These are phyloP conservation scores for Rousettus madagascariensis DNA, from an alignment of 2,797 vertebrate genomes.

Conservation along the genomic window DNA sequence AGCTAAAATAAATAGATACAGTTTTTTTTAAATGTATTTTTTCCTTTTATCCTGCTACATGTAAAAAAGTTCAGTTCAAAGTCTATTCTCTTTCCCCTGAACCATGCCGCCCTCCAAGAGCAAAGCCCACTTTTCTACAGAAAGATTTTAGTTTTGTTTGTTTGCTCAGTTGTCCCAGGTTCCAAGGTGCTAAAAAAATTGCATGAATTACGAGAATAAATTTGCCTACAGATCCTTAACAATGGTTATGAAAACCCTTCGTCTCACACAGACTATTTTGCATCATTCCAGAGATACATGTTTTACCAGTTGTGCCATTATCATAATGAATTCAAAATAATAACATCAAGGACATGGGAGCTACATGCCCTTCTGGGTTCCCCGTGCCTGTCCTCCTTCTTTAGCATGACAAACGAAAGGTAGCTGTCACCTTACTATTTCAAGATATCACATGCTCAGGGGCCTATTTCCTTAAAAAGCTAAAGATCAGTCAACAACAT, in stretches of 20 bases:
- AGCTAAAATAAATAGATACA: neutral
- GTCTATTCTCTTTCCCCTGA: neutral
- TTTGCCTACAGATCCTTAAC: slow-evolving; percentile 47
- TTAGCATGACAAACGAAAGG: neutral
- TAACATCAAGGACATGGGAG: neutral
- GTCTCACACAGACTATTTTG: slow-evolving; percentile 17
- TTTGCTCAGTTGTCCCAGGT: neutral
- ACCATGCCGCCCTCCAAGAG: neutral
- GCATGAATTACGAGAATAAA: slow-evolving; percentile 1
- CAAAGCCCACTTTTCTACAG: neutral
- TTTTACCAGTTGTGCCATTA: neutral
- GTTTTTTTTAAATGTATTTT: neutral
- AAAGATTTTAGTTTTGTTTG: neutral
- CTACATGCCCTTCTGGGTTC: neutral
- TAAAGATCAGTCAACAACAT: neutral
- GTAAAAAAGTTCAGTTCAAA: neutral
- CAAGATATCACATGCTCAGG: neutral
- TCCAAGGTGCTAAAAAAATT: slow-evolving; percentile 16
- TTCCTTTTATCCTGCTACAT: neutral
- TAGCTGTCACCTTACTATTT: neutral
- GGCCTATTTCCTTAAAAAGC: neutral
- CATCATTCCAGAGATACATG: neutral
- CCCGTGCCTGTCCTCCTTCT: neutral
- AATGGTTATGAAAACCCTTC: neutral
- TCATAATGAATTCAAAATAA: neutral